phyloP scores from a whole-genome alignment of 2,888 invertebrate genomes.

The Elegia similella region DNA sequence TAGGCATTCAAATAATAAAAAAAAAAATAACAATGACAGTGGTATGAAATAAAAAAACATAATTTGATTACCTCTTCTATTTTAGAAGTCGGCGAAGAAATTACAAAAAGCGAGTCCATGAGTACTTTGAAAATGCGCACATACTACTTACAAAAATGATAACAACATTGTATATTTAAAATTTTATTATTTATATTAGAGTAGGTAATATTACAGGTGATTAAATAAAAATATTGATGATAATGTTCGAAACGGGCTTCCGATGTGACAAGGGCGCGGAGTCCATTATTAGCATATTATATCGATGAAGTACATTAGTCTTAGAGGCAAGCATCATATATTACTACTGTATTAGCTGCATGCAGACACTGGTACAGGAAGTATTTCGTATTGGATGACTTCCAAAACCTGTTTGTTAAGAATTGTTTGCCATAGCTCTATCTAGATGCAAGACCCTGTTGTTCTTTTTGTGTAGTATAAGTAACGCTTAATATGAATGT shows the following conservation, averaged over 20 bases:
- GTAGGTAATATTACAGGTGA: no score
- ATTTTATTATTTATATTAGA: no score
- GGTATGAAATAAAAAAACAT: no score
- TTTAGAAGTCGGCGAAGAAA: no score
- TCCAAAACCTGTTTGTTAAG: not conserved
- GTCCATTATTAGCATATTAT: not conserved
- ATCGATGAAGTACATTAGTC: not conserved
- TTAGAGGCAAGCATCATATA: not conserved
- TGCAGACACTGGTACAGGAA: not conserved
- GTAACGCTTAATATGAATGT: no score
- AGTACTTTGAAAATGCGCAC: no score
- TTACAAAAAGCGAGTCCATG: no score
- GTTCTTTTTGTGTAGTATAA: not conserved
- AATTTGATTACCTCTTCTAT: no score
- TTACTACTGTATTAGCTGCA: not conserved
- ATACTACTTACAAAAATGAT: no score
- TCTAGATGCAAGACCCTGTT: not conserved
- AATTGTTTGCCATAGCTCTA: not conserved
- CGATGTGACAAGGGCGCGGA: conserved; percentile 13
- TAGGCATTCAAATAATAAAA: no score
- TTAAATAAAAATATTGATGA: not conserved
- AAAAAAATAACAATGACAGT: no score
- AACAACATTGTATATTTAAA: no score
- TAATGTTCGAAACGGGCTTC: not conserved
- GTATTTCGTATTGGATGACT: not conserved